Evolutionary conservation across 2,113 vertebrate species (phyloP).

Genomic region (Falcunculus frontatus): DNA sequence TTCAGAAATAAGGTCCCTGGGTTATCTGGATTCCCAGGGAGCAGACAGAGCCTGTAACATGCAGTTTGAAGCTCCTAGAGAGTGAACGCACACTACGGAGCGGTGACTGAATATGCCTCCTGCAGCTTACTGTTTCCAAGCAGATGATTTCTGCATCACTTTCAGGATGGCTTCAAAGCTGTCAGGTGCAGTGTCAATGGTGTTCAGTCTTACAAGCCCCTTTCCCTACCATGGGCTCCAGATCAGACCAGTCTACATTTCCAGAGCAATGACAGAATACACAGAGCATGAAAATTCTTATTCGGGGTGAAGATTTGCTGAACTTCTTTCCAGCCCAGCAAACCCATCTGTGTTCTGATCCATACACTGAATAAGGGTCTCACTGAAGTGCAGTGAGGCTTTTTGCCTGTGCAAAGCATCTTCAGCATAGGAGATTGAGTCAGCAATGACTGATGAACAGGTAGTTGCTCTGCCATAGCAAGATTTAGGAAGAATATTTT

Average conservation of each 20-base stretch:
- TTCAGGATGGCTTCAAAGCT: neutral
- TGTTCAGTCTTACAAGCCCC: neutral
- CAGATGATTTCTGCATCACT: neutral
- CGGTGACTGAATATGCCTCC: neutral
- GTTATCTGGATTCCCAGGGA: neutral
- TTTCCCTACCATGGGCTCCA: neutral
- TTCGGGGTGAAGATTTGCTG: neutral
- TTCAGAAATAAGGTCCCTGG: neutral
- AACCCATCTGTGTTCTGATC: neutral
- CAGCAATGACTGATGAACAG: neutral
- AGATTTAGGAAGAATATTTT: neutral
- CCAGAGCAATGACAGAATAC: neutral
- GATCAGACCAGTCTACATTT: neutral
- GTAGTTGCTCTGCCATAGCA: neutral
- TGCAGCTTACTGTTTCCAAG: neutral
- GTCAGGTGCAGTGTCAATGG: neutral
- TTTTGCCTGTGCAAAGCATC: neutral
- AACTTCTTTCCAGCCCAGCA: neutral
- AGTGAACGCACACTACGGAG: fast-evolving
- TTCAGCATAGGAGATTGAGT: neutral
- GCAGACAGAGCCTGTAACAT: neutral
- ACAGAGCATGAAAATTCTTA: neutral
- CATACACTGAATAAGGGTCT: fast-evolving
- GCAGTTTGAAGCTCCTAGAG: neutral
- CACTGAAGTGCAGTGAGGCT: neutral